Base-by-base conservation (phyloP, 2,113 vertebrate species). In the Albula goreensis region DNA sequence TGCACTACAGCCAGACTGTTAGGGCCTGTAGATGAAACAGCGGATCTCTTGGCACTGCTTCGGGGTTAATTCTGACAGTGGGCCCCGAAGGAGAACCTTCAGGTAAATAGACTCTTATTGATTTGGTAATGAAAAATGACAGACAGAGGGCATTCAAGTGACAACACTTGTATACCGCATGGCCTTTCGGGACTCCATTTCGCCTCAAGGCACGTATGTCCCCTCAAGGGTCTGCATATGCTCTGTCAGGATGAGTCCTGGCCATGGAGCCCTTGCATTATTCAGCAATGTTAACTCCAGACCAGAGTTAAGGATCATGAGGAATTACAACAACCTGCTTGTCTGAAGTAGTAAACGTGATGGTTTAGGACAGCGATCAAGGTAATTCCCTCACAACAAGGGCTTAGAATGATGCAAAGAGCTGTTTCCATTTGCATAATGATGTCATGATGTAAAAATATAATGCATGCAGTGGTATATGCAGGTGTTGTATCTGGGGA, bases 81-180 rank as follows among this genome's bases (percentile, higher is more conserved):
- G n/a, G n/a, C 6, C n/a, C 70, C 70, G 2, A 2, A 74, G 70
- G 70, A 74, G n/a, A 31, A 31, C 70, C 5, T 25, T 31, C 19
- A 74, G 70, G 70, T 74, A 74, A 74, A 74, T 31, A 31, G n/a
- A 74, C 70, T 74, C 22, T 74, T 74, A 74, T 74, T 74, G 70
- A 74, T 74, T 74, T 5, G 2, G 9, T 74, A n/a, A 74, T 74
- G 70, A 74, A 74, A 74, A 74, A 22, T 31, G 70, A 74, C 70
- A 74, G 70, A 74, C n/a, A 8, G 70, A 74, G 70, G 70, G 70
- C n/a, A 74, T 5, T 22, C n/a, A 2, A 56, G 53, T 56, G 70
- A 22, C 70, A 6, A n/a, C 70, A 0, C 17, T n/a, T 22, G 6
- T 5, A 11, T 22, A 11, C 60, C 15, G 17, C 19, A 1, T 2